A percentile compares a stretch with the other conserved stretches of the same genome.
These are phyloP conservation scores for Galeopterus variegatus DNA, from an alignment of 2,113 vertebrate species.

Conservation along the genomic window DNA sequence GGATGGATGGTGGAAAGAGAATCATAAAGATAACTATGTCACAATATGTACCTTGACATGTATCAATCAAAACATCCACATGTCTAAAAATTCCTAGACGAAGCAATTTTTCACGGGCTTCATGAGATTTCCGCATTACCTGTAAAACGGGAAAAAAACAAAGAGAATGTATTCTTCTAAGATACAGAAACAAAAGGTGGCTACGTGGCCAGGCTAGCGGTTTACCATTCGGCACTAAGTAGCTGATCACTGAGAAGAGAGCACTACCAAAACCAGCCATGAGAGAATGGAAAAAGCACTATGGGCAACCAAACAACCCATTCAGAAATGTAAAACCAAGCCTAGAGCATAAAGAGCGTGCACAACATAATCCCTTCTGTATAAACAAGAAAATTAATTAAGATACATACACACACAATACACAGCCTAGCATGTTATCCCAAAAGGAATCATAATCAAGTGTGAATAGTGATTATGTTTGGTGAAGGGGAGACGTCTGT, in stretches of 20 bases:
- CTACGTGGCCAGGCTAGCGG: accelerated
- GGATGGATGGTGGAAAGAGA: accelerated
- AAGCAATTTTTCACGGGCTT: constrained; percentile 95
- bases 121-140: constrained; percentile 97
- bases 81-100: constrained; percentile 96
- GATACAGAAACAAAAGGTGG: accelerated
- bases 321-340: background rate
- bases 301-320: accelerated
- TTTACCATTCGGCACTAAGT: accelerated
- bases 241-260: accelerated
- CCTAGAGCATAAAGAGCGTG: too few relatives aligned
- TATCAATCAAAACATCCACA: constrained; percentile 97
- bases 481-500: accelerated
- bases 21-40: too few relatives aligned
- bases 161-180: accelerated
- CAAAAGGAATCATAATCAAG: accelerated
- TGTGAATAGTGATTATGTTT: accelerated
- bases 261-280: accelerated
- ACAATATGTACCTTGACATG: constrained; percentile 91
- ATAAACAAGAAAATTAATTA: accelerated
- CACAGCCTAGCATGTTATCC: background rate
- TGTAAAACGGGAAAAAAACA: constrained; percentile 74
- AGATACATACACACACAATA: background rate
- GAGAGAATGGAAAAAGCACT: background rate
- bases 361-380: accelerated